Evolutionary conservation across 2,797 vertebrate species (phyloP), one percentile per base, ranked within the genome.

Genomic region (Syncerus caffer): DNA sequence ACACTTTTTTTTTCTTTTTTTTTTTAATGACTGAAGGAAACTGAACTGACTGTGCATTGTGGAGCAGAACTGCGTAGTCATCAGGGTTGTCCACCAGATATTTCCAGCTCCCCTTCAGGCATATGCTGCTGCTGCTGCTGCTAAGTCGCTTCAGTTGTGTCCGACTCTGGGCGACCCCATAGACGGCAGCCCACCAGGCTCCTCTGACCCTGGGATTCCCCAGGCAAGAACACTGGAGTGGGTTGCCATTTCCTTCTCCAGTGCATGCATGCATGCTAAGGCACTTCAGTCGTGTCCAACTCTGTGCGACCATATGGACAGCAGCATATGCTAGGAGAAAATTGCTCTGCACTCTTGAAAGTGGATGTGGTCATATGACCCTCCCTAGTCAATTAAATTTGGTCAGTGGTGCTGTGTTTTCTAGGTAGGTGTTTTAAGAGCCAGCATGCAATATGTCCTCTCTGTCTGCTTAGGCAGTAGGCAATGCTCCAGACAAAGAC

Each of bases 281-380:
- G n/a, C 0, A 0, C n/a, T 38, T 71, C 64, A 12, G 9, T 71
- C 1, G 0, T 71, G 64, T 38, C 64, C 17, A 71, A 38, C 17
- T 34, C n/a, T 71, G n/a, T 38, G 64, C 0, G 3, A 71, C 64
- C 10, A 21, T 38, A 71, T 71, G 64, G n/a, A 71, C n/a, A 12
- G 64, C 19, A 38, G n/a, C n/a, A 3, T 23, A 6, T 23, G 21
- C 15, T 23, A 71, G 45, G n/a, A 58, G 21, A 60, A 15, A 58
- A 53, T 5, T 38, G 9, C 12, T 60, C 45, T 62, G 7, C 17
- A 14, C 10, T 71, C 60, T 47, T 86, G 13, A 86, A 86, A 93
- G 17, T 29, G 92, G 4, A 62, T 45, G 15, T 71, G 45, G 13
- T 38, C 62, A 34, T 17, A n/a, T 19, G 85, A 93, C 14, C 19